Base-by-base conservation (phyloP, 2,113 vertebrate genomes). In the Myiagra hebetior region DNA sequence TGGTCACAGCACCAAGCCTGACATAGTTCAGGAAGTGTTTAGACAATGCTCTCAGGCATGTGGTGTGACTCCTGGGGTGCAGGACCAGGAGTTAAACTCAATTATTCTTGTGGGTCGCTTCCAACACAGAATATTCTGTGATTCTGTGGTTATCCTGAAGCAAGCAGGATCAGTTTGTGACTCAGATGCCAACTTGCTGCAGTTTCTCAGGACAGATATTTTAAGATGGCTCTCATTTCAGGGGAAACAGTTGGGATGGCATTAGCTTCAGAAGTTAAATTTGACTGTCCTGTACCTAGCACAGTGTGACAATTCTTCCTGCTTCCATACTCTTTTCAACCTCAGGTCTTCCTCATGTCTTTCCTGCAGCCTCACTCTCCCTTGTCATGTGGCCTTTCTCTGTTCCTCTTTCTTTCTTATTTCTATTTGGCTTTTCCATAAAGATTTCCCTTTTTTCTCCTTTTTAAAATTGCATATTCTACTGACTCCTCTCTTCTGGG, bases 61-160 rank as follows among this genome's bases (percentile, higher is more conserved):
- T 20, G 49, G 27, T 62, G 35, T 42, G 63, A 56, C 44, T 77
- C 18, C 24, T 37, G 35, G 18, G 10, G 12, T 49, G 42, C 35
- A 37, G 18, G 44, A 3, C 33, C 63, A 69, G 35, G 31, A 16
- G 18, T 0, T 49, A 10, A 13, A 42, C 31, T 42, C 0, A 2
- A 3, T 41, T 30, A 63, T 70, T 11, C 41, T 56, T 28, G 15
- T 44, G 79, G 6, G 6, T 77, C 1, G 0, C 31, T 63, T 63
- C 56, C 49, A 42, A 13, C 41, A 8, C 5, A 33, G 49, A 26
- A 35, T 42, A 37, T 56, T 55, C 55, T 69, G 27, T 49, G 72
- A 2, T 49, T 55, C 41, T 49, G 13, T 93, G 1, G 0, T 39
- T 85, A 47, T n/a, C 19, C 55, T 70, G 63, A 57, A 79, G 37